Conservation (phyloP, 1,140 invertebrate genomes). For the Magallana gigas region DNA sequence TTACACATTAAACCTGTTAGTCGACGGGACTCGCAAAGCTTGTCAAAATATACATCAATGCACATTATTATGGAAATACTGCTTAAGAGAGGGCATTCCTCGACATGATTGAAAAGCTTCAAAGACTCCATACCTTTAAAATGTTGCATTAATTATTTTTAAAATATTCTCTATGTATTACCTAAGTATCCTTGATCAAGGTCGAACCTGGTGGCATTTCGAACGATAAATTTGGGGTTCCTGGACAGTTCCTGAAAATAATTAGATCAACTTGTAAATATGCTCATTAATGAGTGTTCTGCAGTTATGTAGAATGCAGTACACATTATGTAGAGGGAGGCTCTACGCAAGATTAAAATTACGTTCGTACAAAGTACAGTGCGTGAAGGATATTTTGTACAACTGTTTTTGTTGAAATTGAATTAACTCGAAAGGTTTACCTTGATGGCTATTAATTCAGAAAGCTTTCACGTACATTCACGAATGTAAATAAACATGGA, state of each 20-base stretch:
- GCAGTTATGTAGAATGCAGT: background rate
- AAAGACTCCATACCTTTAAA: background rate
- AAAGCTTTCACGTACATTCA: background rate
- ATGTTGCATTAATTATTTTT: background rate
- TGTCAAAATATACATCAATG: background rate
- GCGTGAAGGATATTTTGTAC: background rate
- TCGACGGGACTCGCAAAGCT: background rate
- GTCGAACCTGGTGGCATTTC: constrained; percentile 62
- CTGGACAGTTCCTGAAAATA: constrained; percentile 64
- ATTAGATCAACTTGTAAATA: background rate
- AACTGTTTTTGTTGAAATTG: background rate
- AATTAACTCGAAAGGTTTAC: background rate
- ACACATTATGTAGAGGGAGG: too few relatives aligned
- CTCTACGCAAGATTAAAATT: background rate
- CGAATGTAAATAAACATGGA: constrained; percentile 9
- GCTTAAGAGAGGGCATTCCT: background rate
- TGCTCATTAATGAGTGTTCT: background rate
- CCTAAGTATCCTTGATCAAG: constrained; percentile 72
- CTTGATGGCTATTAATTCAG: background rate
- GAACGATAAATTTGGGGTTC: constrained; percentile 67
- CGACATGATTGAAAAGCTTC: background rate
- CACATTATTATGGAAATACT: background rate
- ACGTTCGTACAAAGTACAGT: background rate
- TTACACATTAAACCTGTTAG: background rate
- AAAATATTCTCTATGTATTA: constrained; percentile 49